Evolutionary conservation across 2,113 vertebrate genomes (phyloP).

Genomic region (Scartelaos histophorus): DNA sequence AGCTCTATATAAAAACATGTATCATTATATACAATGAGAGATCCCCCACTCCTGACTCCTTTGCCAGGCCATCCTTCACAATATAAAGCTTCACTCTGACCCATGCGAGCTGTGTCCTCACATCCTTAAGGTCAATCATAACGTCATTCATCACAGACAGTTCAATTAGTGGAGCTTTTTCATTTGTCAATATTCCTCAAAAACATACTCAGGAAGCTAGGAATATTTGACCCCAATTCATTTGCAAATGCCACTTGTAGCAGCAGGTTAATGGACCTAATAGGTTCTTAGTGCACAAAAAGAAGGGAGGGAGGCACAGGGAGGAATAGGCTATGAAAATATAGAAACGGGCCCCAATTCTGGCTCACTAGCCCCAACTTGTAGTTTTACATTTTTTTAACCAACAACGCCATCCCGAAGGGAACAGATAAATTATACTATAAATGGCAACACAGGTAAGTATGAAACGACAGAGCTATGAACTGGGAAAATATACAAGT

Average conservation of each 20-base stretch:
- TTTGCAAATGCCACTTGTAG: conserved; percentile 13
- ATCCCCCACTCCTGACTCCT: too few relatives aligned
- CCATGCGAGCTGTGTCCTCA: background rate
- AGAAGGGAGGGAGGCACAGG: background rate
- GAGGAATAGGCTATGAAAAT: too few relatives aligned
- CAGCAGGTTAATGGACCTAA: conserved; percentile 7
- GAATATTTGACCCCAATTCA: conserved; percentile 16
- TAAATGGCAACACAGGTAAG: too few relatives aligned
- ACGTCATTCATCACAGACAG: background rate
- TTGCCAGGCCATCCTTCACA: background rate
- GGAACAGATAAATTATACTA: too few relatives aligned
- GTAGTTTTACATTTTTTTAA: too few relatives aligned
- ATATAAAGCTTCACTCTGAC: background rate
- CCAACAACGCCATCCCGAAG: too few relatives aligned
- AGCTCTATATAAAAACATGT: too few relatives aligned
- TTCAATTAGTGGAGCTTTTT: background rate
- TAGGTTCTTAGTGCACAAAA: conserved; percentile 12
- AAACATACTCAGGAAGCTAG: background rate
- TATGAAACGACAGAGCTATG: too few relatives aligned
- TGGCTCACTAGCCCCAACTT: too few relatives aligned
- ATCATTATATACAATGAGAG: too few relatives aligned
- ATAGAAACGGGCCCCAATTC: too few relatives aligned
- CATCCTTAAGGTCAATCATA: background rate
- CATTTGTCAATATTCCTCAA: background rate
- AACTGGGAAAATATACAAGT: too few relatives aligned